Conservation (phyloP, 2,888 invertebrate genomes). For the Odontothrips loti region DNA sequence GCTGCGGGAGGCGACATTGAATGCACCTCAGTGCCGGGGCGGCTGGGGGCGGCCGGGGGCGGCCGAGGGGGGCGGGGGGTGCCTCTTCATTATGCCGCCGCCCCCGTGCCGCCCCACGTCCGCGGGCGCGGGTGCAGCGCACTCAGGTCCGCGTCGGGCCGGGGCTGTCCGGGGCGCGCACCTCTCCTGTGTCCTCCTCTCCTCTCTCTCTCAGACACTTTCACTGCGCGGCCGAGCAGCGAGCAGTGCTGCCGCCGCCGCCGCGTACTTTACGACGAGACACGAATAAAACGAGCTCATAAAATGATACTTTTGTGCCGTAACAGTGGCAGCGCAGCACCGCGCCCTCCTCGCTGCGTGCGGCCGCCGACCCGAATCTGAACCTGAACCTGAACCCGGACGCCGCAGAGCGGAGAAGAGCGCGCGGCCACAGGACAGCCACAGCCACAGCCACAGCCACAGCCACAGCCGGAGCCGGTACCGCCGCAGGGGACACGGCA, state of each 20-base stretch:
- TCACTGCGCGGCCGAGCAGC: not conserved
- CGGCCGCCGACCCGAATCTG: too few relatives aligned
- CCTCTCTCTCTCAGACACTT: too few relatives aligned
- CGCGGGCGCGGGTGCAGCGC: not conserved
- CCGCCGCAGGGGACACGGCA: too few relatives aligned
- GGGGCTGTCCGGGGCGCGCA: not conserved
- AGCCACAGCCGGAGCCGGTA: too few relatives aligned
- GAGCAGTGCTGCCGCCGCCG: not conserved
- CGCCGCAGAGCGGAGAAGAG: too few relatives aligned
- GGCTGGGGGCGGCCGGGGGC: not conserved
- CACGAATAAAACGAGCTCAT: slow-evolving; percentile 8
- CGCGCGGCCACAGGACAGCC: too few relatives aligned
- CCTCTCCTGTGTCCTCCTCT: not conserved
- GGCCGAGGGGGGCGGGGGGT: not conserved
- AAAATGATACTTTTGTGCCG: slow-evolving; percentile 3
- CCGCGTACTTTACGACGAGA: slow-evolving; percentile 1
- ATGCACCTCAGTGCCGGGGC: not conserved
- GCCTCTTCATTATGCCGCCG: not conserved
- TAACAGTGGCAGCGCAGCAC: not conserved
- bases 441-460: too few relatives aligned
- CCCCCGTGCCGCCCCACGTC: not conserved
- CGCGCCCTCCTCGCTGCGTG: not conserved
- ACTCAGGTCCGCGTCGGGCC: not conserved
- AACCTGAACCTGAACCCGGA: too few relatives aligned
- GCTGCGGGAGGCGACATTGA: too few relatives aligned